Base-by-base conservation (phyloP, 2,797 vertebrate species). In the Propithecus perrieri region DNA sequence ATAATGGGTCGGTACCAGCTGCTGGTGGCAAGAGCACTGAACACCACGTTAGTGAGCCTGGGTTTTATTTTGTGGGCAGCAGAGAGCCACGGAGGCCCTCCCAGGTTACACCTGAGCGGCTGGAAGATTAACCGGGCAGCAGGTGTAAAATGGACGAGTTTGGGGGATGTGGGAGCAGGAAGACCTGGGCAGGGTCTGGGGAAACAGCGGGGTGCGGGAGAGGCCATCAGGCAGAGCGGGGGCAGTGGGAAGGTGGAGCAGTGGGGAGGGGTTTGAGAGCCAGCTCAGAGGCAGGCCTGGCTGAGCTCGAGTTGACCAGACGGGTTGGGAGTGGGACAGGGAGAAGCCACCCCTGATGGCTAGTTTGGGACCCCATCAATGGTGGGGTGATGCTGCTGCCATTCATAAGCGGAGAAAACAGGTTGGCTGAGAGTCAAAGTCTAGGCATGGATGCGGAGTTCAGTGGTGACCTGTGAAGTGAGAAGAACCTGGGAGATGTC, bases 41-140 rank as follows among this genome's bases (percentile, higher is more conserved):
- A 50, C 1, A n/a, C 0, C 76, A 46, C 48, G 35, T 5, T 24
- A 24, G n/a, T 0, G 10, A 53, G 85, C 30, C 84, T 0, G 22
- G 63, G 30, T 30, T 53, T 28, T 26, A 33, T 57, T 30, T 2
- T 30, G 61, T 28, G 48, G 83, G 61, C 22, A 59, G 55, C 4
- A 14, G 41, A 30, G 30, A 57, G 78, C 6, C 61, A 11, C 4
- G 14, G 86, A 55, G 38, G 65, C 61, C 43, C 15, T 53, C 63
- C 48, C 72, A 30, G 35, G 48, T 50, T 30, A 22, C 0, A 53
- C 53, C 80, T 13, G 67, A 67, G 53, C 0, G 35, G 5, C 0
- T 24, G 50, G 63, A 38, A 35, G 85, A 17, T 57, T 17, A n/a
- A 26, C 22, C 55, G 12, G 10, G 50, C 7, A 9, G 65, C 4